These are phyloP conservation scores for Rhingia rostrata DNA, from an alignment of 2,888 invertebrate genomes.

Conservation along the genomic window DNA sequence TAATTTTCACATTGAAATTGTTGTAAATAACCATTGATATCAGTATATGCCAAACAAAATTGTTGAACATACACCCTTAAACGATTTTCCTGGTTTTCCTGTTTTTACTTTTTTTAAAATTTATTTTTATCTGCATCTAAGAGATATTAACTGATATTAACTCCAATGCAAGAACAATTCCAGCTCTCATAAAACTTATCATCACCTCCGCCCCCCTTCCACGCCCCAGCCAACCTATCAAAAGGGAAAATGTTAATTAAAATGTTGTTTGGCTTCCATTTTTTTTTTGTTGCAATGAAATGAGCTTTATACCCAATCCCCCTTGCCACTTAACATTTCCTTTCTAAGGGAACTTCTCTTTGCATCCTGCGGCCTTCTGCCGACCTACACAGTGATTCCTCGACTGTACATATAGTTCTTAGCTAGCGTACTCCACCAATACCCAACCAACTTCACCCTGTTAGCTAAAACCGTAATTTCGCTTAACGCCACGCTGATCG, in stretches of 20 bases:
- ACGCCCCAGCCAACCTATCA: background rate
- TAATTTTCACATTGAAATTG: too few species aligned
- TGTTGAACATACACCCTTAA: too few species aligned
- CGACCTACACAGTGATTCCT: conserved; percentile 11
- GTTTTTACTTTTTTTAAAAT: too few species aligned
- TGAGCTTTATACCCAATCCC: conserved; percentile 6
- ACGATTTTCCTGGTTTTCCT: too few species aligned
- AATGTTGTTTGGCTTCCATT: conserved; percentile 42
- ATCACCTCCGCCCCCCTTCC: background rate
- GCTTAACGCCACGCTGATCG: conserved; percentile 42
- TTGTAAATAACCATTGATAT: too few species aligned
- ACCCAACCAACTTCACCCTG: conserved; percentile 6
- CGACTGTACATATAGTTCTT: too few species aligned
- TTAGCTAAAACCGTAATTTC: conserved; percentile 42
- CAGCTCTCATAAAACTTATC: background rate
- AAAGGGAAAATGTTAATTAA: conserved; percentile 50
- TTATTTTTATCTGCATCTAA: too few species aligned
- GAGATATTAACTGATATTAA: too few species aligned
- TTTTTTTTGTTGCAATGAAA: conserved; percentile 23
- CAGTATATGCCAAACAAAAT: too few species aligned
- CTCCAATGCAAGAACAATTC: too few species aligned
- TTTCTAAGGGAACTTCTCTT: conserved; percentile 1
- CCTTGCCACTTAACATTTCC: conserved; percentile 12
- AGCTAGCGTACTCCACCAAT: background rate
- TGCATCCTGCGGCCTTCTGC: background rate